Conservation (phyloP, 1,140 invertebrate genomes). For the Caenorhabditis remanei region DNA sequence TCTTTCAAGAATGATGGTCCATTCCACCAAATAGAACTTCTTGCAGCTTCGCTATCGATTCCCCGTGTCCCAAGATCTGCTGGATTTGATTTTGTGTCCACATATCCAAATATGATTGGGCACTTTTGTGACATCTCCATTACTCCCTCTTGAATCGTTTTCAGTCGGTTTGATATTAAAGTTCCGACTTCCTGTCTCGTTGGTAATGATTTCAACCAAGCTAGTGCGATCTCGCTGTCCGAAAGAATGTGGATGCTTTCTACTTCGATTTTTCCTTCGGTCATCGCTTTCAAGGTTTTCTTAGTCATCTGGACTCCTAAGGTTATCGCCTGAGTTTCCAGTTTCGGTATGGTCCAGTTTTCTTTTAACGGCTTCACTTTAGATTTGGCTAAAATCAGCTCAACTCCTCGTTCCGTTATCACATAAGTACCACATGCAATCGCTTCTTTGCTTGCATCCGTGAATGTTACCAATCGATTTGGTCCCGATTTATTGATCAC, state of each 20-base stretch:
- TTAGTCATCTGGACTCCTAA: constrained; percentile 5
- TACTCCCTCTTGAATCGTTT: neutral
- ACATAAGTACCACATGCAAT: constrained; percentile 20
- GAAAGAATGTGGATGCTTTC: neutral
- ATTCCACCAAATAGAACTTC: neutral
- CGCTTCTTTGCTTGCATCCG: constrained; percentile 53
- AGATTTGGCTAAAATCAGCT: constrained; percentile 47
- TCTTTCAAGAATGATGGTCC: too few species aligned
- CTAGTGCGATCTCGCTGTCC: constrained; percentile 39
- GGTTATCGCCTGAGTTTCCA: constrained; percentile 14
- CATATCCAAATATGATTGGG: constrained; percentile 12
- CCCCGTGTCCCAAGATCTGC: constrained; percentile 58
- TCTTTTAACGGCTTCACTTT: constrained; percentile 44
- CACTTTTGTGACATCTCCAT: neutral
- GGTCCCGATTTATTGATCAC: too few species aligned
- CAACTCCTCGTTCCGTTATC: neutral
- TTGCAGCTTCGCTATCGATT: neutral
- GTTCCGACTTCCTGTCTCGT: neutral
- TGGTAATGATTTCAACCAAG: constrained; percentile 15
- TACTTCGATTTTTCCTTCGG: neutral
- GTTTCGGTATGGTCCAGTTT: constrained; percentile 54
- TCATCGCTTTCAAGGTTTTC: too few species aligned
- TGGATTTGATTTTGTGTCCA: constrained; percentile 41
- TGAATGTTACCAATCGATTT: constrained; percentile 56
- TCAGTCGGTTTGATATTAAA: constrained; percentile 20